A percentile compares a stretch with the other conserved stretches of the same genome.
phyloP scores from a whole-genome alignment of 2,113 vertebrate genomes.

The Furnarius figulus region DNA sequence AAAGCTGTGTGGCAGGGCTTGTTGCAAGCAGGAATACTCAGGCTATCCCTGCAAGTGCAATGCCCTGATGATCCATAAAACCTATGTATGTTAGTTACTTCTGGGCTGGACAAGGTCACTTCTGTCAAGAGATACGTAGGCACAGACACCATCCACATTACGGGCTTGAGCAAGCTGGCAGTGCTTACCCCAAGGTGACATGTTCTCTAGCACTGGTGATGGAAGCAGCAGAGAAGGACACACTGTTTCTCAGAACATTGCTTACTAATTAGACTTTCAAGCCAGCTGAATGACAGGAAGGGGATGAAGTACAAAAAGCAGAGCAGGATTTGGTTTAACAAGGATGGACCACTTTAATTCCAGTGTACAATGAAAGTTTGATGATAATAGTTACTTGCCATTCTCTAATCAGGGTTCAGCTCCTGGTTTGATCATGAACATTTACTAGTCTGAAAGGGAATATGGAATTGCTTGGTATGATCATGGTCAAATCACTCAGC shows the following conservation, averaged over 20 bases:
- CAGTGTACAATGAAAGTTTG: background rate
- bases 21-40: background rate
- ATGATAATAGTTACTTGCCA: background rate
- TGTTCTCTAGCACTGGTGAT: background rate
- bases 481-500: background rate
- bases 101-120: background rate
- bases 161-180: background rate
- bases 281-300: background rate
- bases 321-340: background rate
- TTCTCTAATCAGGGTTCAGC: background rate
- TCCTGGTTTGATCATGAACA: background rate
- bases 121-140: background rate
- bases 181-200: background rate
- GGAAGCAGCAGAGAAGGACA: background rate
- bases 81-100: background rate
- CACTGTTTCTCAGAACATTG: background rate
- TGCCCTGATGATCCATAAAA: background rate
- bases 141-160: background rate
- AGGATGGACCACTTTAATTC: background rate
- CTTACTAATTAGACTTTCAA: background rate
- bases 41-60: background rate
- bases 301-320: background rate
- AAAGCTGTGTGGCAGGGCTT: background rate
- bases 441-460: background rate
- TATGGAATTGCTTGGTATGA: background rate